A percentile compares a stretch with the other conserved stretches of the same genome.
phyloP scores from a whole-genome alignment of 2,888 invertebrate species.

The Dilophus febrilis region DNA sequence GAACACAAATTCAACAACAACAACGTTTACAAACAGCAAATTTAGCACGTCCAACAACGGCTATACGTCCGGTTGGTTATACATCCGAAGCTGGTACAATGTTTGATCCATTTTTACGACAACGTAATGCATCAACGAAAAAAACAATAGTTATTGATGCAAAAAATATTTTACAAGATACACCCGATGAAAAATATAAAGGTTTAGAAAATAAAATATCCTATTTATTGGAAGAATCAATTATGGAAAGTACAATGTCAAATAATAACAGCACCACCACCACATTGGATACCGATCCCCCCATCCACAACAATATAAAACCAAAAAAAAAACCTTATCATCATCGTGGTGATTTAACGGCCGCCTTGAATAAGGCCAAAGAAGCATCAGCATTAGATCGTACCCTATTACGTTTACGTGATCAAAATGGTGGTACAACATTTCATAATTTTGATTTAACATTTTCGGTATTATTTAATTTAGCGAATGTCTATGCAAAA shows the following conservation, averaged over 20 bases:
- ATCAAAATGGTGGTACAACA: conserved; percentile 78
- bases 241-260: conserved; percentile 34
- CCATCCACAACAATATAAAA: background rate
- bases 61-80: conserved; percentile 91
- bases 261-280: too few relatives aligned
- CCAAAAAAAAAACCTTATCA: conserved; percentile 11
- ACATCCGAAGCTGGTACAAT: conserved; percentile 50
- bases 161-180: conserved; percentile 22
- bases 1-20: too few relatives aligned
- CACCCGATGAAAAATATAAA: conserved; percentile 77
- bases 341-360: conserved; percentile 20
- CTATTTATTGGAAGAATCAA: conserved; percentile 79
- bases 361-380: conserved; percentile 75
- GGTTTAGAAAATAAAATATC: conserved; percentile 78
- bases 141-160: conserved; percentile 45
- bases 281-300: too few relatives aligned
- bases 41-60: conserved; percentile 76
- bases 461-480: conserved; percentile 86
- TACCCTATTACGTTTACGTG: conserved; percentile 74
- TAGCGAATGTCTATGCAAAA: conserved; percentile 85
- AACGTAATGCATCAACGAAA: conserved; percentile 25
- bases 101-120: conserved; percentile 65
- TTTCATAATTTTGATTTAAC: conserved; percentile 90
- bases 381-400: conserved; percentile 90
- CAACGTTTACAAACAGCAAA: conserved; percentile 7